A percentile compares a stretch with the other conserved stretches of the same genome.
Evolutionary conservation across 2,888 invertebrate species (phyloP).

Genomic region (Coelinius sp.): DNA sequence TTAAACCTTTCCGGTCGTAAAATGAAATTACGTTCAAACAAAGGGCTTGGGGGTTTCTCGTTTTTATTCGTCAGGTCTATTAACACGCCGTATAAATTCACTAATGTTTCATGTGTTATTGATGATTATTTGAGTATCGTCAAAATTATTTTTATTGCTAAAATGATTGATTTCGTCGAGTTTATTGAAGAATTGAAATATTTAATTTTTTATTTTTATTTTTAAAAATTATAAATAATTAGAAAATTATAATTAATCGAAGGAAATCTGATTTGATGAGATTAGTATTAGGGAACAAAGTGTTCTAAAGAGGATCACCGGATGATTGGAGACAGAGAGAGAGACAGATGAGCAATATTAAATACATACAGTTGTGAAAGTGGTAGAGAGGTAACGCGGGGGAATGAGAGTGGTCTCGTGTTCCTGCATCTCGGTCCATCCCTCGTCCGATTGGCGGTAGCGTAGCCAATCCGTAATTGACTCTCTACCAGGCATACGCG

Average conservation of each 20-base stretch:
- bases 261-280: too few relatives aligned
- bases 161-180: not conserved
- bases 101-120: slow-evolving; percentile 14
- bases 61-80: slow-evolving; percentile 29
- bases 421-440: slow-evolving; percentile 46
- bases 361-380: not conserved
- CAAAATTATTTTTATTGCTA: slow-evolving; percentile 6
- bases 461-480: slow-evolving; percentile 65
- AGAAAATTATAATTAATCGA: too few relatives aligned
- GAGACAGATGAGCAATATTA: not conserved
- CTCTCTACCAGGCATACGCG: slow-evolving; percentile 58
- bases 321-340: not conserved
- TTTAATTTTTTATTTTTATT: too few relatives aligned
- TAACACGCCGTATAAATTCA: slow-evolving; percentile 20
- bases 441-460: slow-evolving; percentile 59
- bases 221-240: too few relatives aligned
- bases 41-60: slow-evolving; percentile 30
- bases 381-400: not conserved
- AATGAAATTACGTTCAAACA: slow-evolving; percentile 39
- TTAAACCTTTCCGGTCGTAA: slow-evolving; percentile 42
- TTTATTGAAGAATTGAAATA: too few relatives aligned
- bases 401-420: slow-evolving; percentile 19
- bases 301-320: too few relatives aligned
- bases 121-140: not conserved
- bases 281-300: too few relatives aligned